These are phyloP conservation scores for Chaetura pelagica DNA, from an alignment of 2,113 vertebrate species.

Conservation along the genomic window DNA sequence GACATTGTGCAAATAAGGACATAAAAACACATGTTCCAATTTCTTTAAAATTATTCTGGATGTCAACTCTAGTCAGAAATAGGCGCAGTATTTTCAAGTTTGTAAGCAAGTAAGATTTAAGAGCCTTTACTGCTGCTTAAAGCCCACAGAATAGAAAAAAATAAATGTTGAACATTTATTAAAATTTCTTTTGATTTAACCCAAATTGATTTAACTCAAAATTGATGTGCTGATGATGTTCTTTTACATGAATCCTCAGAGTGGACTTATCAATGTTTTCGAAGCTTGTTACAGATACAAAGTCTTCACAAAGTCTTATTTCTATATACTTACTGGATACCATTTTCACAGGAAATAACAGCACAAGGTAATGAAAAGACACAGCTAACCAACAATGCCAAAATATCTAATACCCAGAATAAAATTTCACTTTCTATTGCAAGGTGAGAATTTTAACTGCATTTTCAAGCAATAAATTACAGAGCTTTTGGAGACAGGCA, in stretches of 20 bases:
- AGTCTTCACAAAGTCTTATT: not conserved
- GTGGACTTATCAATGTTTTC: not conserved
- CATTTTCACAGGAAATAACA: not conserved
- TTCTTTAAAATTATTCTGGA: not conserved
- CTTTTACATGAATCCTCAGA: not conserved
- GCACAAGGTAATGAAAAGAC: not conserved
- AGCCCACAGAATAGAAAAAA: not conserved
- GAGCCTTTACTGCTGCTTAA: not conserved
- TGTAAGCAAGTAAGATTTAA: not conserved
- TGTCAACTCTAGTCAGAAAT: not conserved
- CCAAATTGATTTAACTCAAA: not conserved
- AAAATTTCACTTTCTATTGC: not conserved
- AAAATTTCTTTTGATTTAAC: not conserved
- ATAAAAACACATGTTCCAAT: not conserved
- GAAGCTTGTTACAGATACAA: not conserved
- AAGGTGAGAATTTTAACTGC: not conserved
- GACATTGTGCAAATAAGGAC: not conserved
- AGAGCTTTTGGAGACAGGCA: not conserved
- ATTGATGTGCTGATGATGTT: not conserved
- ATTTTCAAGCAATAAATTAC: not conserved
- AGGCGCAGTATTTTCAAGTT: not conserved
- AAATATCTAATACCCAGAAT: not conserved
- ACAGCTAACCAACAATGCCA: not conserved
- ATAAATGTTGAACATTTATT: not conserved
- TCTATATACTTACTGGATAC: not conserved